Base-by-base conservation (phyloP, 1,140 invertebrate species). In the Bombus vancouverensis region DNA sequence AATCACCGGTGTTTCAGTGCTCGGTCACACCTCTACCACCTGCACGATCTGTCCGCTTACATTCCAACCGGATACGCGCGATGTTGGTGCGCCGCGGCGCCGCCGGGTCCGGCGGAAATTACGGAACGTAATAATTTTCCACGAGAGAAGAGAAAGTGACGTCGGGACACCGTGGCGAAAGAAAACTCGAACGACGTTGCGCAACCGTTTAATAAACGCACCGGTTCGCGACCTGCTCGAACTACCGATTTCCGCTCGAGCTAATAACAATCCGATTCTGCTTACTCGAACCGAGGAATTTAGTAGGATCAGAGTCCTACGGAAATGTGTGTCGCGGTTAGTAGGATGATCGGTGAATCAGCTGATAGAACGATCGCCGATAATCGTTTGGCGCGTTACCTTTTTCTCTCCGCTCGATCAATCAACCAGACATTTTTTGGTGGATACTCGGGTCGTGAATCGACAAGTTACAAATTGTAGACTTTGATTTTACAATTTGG, bases 81-180 rank as follows among this genome's bases (percentile, higher is more conserved):
- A 28, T n/a, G 39, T 47, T 10, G 81, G 81, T 53, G 47, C 18
- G 47, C 47, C 47, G 47, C 47, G 77, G 85, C 74, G 39, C 32
- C 28, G 15, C 39, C 42, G 72, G 28, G 71, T 72, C 42, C 77
- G 83, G 86, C 90, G 92, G 92, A 93, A 92, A 89, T 93, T 93
- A 90, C 92, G 76, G 89, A 92, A 93, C 87, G 85, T 81, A 91
- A 92, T 92, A 92, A 92, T 92, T 90, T 92, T 87, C 88, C 87
- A 91, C 87, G 87, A 39, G 87, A 42, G 70, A 74, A 86, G 87
- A 89, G 87, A 81, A 89, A 88, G 87, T 90, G 73, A 85, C 87
- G 85, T 82, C 78, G 78, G 71, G 71, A 22, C 72, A 65, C 76
- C 70, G 77, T 78, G 83, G n/a, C 72, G 72, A 44, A 87, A 80